Percentiles rank a stretch among this genome's conserved stretches.
Conservation (phyloP, 2,888 invertebrate genomes). For the Phlogophora meticulosa region DNA sequence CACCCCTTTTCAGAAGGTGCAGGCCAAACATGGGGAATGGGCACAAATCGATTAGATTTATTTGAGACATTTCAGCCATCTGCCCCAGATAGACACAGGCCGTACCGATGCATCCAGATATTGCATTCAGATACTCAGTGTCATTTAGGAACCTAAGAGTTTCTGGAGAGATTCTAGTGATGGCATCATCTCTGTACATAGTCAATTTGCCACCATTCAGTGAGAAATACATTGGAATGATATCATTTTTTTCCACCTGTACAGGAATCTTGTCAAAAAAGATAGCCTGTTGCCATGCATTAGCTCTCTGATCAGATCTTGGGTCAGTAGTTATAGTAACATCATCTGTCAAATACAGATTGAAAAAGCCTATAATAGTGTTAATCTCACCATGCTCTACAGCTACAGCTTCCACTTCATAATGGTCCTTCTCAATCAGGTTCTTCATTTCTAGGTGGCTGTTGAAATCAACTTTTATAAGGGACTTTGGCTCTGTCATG, state of each 20-base stretch:
- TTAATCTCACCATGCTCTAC: constrained; percentile 90
- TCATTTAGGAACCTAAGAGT: constrained; percentile 89
- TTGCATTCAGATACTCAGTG: constrained; percentile 81
- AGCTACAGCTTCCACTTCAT: constrained; percentile 79
- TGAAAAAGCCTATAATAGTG: constrained; percentile 94
- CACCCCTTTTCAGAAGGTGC: constrained; percentile 88
- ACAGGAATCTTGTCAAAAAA: constrained; percentile 91
- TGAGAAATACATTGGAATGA: constrained; percentile 77
- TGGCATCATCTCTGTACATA: constrained; percentile 69
- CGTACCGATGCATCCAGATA: constrained; percentile 80
- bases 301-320: constrained; percentile 80
- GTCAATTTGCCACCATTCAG: constrained; percentile 83
- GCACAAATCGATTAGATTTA: constrained; percentile 90
- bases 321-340: constrained; percentile 92
- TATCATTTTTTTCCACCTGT: constrained; percentile 73
- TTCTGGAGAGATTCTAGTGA: constrained; percentile 78
- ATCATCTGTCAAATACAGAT: constrained; percentile 92
- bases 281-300: constrained; percentile 95
- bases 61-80: constrained; percentile 77
- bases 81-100: constrained; percentile 82
- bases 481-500: constrained; percentile 90
- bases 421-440: constrained; percentile 65
- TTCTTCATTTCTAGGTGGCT: constrained; percentile 86
- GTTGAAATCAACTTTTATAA: constrained; percentile 92
- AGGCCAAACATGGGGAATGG: constrained; percentile 93